Percentiles rank a stretch among this genome's conserved stretches.
These are phyloP conservation scores for Crocidura indochinensis DNA, from an alignment of 2,797 vertebrate genomes.

Conservation along the genomic window DNA sequence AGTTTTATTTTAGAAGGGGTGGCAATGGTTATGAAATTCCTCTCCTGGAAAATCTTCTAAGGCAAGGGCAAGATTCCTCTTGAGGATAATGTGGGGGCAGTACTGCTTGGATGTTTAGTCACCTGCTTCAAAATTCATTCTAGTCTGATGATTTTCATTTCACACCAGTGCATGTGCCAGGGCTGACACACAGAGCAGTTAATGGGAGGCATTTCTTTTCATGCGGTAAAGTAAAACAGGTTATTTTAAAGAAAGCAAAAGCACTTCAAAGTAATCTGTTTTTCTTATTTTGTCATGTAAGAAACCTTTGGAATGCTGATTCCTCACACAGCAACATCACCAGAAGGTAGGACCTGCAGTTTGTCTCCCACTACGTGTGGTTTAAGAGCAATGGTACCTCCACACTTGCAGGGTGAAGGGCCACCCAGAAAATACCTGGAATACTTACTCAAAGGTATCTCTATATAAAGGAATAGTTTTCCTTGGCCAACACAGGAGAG, in stretches of 20 bases:
- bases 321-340: background rate
- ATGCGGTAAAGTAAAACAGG: background rate
- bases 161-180: background rate
- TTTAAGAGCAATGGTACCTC: background rate
- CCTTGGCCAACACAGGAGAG: background rate
- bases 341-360: accelerated
- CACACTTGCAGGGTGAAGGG: background rate
- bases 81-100: background rate
- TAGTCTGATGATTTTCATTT: constrained; percentile 63
- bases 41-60: constrained; percentile 4
- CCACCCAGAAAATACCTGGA: background rate
- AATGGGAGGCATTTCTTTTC: constrained; percentile 16
- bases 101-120: constrained; percentile 30
- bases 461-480: constrained; percentile 54
- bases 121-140: constrained; percentile 54
- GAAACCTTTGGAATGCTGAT: background rate
- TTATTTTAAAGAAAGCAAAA: background rate
- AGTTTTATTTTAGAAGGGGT: background rate
- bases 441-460: background rate
- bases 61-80: background rate
- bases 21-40: background rate
- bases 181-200: background rate
- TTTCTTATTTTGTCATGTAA: background rate
- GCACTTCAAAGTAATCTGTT: background rate
- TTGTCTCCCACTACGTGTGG: background rate